A percentile compares a stretch with the other conserved stretches of the same genome.
Conservation (phyloP, 2,113 vertebrate species). For the Antennarius striatus region DNA sequence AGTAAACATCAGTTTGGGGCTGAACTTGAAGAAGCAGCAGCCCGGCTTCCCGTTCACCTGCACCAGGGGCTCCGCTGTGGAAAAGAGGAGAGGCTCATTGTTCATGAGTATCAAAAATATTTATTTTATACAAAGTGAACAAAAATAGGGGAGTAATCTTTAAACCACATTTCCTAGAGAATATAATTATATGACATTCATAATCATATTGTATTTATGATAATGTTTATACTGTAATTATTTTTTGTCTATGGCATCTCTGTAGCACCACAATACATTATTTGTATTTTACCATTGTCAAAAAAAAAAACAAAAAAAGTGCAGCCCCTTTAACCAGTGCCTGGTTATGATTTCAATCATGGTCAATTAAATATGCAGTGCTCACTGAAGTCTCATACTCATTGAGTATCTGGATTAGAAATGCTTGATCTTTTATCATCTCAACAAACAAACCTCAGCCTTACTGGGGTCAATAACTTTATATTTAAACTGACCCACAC, state of each 20-base stretch:
- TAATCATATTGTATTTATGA: too few species aligned
- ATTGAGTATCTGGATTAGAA: too few species aligned
- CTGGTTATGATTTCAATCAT: too few species aligned
- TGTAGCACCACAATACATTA: not conserved
- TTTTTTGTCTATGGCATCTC: too few species aligned
- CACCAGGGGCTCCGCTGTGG: constrained; percentile 90
- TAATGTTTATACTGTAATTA: too few species aligned
- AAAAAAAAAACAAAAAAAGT: too few species aligned
- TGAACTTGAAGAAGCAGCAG: constrained; percentile 99
- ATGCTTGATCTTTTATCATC: not conserved
- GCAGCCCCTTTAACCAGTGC: too few species aligned
- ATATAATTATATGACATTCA: too few species aligned
- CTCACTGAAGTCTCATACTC: too few species aligned
- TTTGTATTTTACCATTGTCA: too few species aligned
- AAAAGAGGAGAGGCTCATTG: constrained; percentile 51
- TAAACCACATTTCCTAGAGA: too few species aligned
- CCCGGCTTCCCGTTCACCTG: constrained; percentile 94
- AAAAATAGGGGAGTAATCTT: not conserved
- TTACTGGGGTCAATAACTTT: not conserved
- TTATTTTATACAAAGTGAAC: not conserved
- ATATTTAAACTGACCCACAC: not conserved
- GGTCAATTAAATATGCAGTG: too few species aligned
- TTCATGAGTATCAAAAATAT: not conserved
- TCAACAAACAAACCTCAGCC: not conserved
- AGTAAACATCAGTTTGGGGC: constrained; percentile 98